phyloP scores from a whole-genome alignment of 2,113 vertebrate species.

The Lonchura striata region DNA sequence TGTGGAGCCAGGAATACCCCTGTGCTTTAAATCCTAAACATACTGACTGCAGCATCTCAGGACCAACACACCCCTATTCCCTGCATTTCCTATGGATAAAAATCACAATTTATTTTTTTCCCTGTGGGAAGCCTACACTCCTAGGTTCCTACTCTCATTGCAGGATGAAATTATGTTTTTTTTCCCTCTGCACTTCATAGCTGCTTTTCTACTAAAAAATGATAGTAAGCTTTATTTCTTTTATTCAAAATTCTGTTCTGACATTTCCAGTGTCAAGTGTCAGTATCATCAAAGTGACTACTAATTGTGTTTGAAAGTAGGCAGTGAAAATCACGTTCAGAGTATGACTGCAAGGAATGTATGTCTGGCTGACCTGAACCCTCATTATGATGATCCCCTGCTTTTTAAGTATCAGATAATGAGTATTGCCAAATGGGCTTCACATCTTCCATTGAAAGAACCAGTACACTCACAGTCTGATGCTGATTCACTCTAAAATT shows the following conservation, averaged over 20 bases:
- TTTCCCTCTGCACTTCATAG: neutral
- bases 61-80: neutral
- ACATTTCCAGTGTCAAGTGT: neutral
- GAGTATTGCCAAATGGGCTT: neutral
- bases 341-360: neutral
- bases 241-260: neutral
- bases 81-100: neutral
- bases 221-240: neutral
- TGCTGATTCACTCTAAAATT: neutral
- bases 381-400: neutral
- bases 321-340: neutral
- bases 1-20: neutral
- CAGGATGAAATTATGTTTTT: neutral
- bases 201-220: neutral
- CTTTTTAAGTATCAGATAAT: neutral
- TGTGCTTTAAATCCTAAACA: neutral
- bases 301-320: neutral
- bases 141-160: neutral
- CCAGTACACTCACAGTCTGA: neutral
- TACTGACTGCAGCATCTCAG: neutral
- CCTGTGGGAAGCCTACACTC: neutral
- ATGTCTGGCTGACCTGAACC: neutral
- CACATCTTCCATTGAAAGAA: neutral
- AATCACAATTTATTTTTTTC: neutral
- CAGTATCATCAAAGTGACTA: neutral